These are phyloP conservation scores for Temnothorax unifasciatus DNA, from an alignment of 2,888 invertebrate genomes.

Conservation along the genomic window DNA sequence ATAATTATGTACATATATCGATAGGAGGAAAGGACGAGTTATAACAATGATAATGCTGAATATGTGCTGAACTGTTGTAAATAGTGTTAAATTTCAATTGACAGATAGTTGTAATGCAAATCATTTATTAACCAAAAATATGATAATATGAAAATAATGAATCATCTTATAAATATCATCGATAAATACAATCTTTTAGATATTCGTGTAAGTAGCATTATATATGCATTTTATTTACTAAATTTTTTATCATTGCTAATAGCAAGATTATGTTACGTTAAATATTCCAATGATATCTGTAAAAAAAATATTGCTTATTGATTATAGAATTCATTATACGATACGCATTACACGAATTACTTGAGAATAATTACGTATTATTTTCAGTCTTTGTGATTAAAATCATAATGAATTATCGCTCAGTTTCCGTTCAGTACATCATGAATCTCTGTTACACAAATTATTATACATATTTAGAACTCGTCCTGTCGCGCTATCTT, in stretches of 20 bases:
- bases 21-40: not conserved
- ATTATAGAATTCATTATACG: not conserved
- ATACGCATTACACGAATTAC: not conserved
- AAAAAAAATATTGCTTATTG: slow-evolving; percentile 6
- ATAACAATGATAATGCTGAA: slow-evolving; percentile 4
- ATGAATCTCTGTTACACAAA: not conserved
- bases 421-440: not conserved
- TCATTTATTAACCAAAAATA: slow-evolving; percentile 23
- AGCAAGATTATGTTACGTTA: not conserved
- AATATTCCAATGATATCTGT: not conserved
- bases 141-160: not conserved
- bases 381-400: not conserved
- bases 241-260: slow-evolving; percentile 6
- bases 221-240: not conserved
- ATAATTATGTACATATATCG: slow-evolving; percentile 4
- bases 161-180: not conserved
- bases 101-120: not conserved
- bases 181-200: not conserved
- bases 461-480: slow-evolving; percentile 10
- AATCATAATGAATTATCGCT: slow-evolving; percentile 25
- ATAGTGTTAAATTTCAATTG: slow-evolving; percentile 26
- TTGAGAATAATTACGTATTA: not conserved
- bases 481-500: not conserved
- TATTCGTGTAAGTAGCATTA: not conserved
- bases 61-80: slow-evolving; percentile 5